These are phyloP conservation scores for Aspidoscelis tigris DNA, from an alignment of 2,113 vertebrate species.

Conservation along the genomic window DNA sequence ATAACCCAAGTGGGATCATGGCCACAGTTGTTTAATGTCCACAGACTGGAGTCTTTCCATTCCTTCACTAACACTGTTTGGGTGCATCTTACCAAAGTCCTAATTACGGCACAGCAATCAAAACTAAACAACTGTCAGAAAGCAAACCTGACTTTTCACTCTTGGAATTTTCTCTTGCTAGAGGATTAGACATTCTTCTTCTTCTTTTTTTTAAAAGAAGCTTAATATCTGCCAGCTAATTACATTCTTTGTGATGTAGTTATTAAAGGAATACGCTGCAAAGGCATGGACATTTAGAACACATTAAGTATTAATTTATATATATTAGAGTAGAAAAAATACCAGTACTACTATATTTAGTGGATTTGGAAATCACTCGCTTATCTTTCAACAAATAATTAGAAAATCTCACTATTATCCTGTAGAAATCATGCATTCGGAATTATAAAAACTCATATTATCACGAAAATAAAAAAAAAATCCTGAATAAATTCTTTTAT, in stretches of 20 bases:
- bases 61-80: too few species aligned
- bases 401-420: neutral
- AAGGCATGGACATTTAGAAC: neutral
- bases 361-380: neutral
- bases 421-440: neutral
- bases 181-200: neutral
- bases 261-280: neutral
- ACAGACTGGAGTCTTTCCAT: too few species aligned
- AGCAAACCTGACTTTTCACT: neutral
- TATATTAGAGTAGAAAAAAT: neutral
- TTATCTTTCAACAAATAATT: neutral
- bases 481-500: slow-evolving; percentile 2
- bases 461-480: neutral
- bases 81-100: too few species aligned
- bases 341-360: neutral
- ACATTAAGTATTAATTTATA: neutral
- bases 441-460: neutral
- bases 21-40: too few species aligned
- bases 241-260: neutral
- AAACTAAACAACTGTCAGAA: neutral
- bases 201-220: neutral
- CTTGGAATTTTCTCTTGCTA: neutral
- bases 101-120: too few species aligned
- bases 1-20: too few species aligned
- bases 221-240: neutral